Conservation (phyloP, 1,140 invertebrate genomes). For the Cotesia vestalis region DNA sequence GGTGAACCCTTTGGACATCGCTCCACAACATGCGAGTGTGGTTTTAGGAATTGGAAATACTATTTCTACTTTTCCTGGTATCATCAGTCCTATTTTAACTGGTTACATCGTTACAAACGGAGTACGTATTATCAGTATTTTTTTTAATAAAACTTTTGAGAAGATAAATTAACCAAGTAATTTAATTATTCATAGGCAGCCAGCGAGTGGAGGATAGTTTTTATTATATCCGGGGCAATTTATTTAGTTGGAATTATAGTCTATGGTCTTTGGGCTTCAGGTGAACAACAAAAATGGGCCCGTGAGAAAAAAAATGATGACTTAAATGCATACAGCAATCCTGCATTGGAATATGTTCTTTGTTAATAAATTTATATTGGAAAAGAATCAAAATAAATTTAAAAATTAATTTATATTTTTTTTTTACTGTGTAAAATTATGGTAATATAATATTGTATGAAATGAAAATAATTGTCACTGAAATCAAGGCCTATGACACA, state of each 20-base stretch:
- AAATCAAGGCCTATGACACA: too few relatives aligned
- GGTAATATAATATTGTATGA: too few relatives aligned
- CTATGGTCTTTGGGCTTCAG: slow-evolving; percentile 83
- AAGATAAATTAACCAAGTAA: not conserved
- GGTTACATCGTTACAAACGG: slow-evolving; percentile 79
- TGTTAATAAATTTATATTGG: slow-evolving; percentile 30
- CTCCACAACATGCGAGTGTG: slow-evolving; percentile 82
- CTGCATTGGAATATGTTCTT: slow-evolving; percentile 54
- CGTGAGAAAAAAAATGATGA: slow-evolving; percentile 57
- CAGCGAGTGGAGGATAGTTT: slow-evolving; percentile 83
- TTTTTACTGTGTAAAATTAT: not conserved
- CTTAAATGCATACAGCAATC: slow-evolving; percentile 52
- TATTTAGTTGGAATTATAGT: slow-evolving; percentile 81
- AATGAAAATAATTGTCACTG: too few relatives aligned
- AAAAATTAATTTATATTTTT: slow-evolving; percentile 17
- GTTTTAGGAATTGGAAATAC: slow-evolving; percentile 91
- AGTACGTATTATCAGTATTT: slow-evolving; percentile 57
- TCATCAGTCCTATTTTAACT: slow-evolving; percentile 82
- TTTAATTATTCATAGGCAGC: slow-evolving; percentile 67
- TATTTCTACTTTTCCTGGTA: slow-evolving; percentile 86
- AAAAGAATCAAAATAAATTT: slow-evolving; percentile 12
- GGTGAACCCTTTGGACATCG: slow-evolving; percentile 88
- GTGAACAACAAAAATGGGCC: slow-evolving; percentile 83
- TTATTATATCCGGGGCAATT: slow-evolving; percentile 81
- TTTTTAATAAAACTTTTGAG: too few relatives aligned